Evolutionary conservation across 2,113 vertebrate genomes (phyloP), one percentile per base, ranked within the genome.

Genomic region (Syngnathus floridae): DNA sequence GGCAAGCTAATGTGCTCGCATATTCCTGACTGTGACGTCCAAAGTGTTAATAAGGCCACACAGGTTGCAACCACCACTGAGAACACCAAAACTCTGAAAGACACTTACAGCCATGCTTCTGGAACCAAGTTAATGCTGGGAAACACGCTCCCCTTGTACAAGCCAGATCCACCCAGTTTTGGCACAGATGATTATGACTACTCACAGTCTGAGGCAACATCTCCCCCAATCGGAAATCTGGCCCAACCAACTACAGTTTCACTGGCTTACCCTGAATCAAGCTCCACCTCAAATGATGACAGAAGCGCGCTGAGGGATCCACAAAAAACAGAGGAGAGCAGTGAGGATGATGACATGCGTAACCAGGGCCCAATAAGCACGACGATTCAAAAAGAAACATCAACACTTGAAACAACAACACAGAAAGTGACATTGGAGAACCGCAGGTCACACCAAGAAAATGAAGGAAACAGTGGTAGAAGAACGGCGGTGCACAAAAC

Each of bases 1-100:
- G 95, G 95, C 0, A 90, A 88, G 48, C 88, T 97, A 58, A 95
- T 93, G 92, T 98, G 96, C 83, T 97, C 94, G 45, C 89, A 85
- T n/a, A 79, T 97, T 12, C 94, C 93, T 0, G 87, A 85, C 13
- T 99, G 96, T 19, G 82, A 89, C 6, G 5, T 73, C 0, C 72
- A 37, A 0, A 40, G 72, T 16, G 21, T 79, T 51, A 79, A 76
- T 52, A 74, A 84, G 2, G 49, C 85, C 13, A 2, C 49, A 58
- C 16, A 51, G 58, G 54, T 63, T 76, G 64, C 85, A 0, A 88
- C 88, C 0, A 49, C 79, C 0, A 31, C 26, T 3, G 91, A 92
- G 61, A 90, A 93, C 1, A 76, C 73, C 0, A 89, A 88, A 46
- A 64, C 89, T 0, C 87, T 88, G 67, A 85, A 78, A 62, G 93